phyloP scores from a whole-genome alignment of 1,140 invertebrate species.

The Orchestia grillus region DNA sequence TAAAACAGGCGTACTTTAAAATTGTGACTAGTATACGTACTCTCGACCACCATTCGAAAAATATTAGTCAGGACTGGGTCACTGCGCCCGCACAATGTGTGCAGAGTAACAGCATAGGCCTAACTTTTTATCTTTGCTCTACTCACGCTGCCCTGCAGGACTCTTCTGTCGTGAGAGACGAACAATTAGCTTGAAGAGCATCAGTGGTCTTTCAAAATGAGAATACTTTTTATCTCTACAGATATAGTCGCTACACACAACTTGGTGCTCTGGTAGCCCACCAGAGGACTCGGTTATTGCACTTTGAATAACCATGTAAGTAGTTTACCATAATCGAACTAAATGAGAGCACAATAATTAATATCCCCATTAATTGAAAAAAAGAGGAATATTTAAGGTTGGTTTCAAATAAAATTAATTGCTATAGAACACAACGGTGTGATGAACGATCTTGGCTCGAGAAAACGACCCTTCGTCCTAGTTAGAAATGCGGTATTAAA shows the following conservation, averaged over 20 bases:
- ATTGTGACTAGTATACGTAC: background rate
- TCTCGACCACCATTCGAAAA: background rate
- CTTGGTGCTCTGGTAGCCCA: background rate
- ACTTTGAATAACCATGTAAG: no score
- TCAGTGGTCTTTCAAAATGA: background rate
- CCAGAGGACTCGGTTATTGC: no score
- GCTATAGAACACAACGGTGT: no score
- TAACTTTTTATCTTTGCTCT: background rate
- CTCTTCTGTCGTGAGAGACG: background rate
- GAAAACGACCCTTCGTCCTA: no score
- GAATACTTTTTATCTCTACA: background rate
- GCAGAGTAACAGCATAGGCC: background rate
- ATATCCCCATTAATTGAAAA: no score
- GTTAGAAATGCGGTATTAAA: no score
- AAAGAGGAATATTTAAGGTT: no score
- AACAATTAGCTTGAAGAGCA: background rate
- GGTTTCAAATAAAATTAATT: no score
- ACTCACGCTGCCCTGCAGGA: background rate
- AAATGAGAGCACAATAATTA: no score
- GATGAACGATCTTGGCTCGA: no score
- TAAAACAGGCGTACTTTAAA: background rate
- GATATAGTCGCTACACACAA: background rate
- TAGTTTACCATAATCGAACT: no score
- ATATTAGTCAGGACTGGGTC: background rate
- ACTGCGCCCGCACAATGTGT: background rate